These are phyloP conservation scores for Loxodonta africana DNA, from an alignment of 2,113 vertebrate genomes.

Conservation along the genomic window DNA sequence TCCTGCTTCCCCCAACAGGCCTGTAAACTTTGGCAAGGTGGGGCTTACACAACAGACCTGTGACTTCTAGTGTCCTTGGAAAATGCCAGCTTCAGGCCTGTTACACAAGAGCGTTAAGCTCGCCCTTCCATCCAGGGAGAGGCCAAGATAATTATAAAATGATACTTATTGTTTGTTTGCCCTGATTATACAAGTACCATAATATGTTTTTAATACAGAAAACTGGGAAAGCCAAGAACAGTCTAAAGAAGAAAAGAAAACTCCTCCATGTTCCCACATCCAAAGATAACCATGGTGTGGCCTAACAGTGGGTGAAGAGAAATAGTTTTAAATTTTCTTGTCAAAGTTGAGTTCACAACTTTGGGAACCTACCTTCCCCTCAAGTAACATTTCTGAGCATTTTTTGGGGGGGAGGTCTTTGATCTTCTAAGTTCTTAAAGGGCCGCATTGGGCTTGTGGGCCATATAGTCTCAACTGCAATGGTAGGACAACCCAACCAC, in stretches of 20 bases:
- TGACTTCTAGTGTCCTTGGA: not conserved
- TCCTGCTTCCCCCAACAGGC: accelerated
- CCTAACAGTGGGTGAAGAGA: not conserved
- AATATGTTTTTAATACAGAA: not conserved
- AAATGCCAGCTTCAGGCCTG: not conserved
- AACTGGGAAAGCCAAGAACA: not conserved
- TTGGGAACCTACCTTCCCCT: not conserved
- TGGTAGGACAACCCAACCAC: not conserved
- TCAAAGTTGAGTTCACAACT: not conserved
- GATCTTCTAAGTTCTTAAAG: not conserved
- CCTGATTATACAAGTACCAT: not conserved
- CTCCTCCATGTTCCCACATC: not conserved
- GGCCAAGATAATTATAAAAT: not conserved
- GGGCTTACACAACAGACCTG: too few species aligned
- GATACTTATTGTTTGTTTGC: not conserved
- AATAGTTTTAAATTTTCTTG: not conserved
- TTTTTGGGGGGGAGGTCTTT: not conserved
- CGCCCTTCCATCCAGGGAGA: not conserved
- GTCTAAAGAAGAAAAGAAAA: not conserved
- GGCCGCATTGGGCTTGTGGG: not conserved
- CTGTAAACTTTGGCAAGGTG: not conserved
- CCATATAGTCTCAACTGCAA: not conserved
- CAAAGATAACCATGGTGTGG: not conserved
- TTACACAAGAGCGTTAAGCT: not conserved
- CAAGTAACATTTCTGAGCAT: not conserved